phyloP scores from a whole-genome alignment of 2,888 invertebrate genomes.

The Chalcis sispes region DNA sequence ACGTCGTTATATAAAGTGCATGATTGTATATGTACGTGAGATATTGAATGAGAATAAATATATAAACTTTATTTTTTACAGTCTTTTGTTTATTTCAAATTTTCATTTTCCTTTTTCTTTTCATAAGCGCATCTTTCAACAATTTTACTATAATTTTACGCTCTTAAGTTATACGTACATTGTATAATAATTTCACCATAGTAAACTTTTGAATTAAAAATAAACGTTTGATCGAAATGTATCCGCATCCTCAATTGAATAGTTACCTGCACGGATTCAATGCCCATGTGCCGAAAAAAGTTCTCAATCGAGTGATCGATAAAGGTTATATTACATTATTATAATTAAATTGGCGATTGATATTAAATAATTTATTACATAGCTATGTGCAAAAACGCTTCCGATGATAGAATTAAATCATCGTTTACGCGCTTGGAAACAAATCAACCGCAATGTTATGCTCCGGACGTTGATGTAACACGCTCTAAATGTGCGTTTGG shows the following conservation, averaged over 20 bases:
- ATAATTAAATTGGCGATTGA: background rate
- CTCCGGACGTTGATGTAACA: slow-evolving; percentile 74
- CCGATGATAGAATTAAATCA: slow-evolving; percentile 69
- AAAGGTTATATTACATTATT: slow-evolving; percentile 62
- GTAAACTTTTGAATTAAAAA: background rate
- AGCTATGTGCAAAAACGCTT: slow-evolving; percentile 67
- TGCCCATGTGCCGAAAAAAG: slow-evolving; percentile 62
- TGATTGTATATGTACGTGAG: slow-evolving; percentile 58
- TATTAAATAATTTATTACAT: background rate
- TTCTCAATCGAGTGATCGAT: slow-evolving; percentile 72
- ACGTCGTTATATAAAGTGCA: slow-evolving; percentile 42
- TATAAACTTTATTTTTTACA: slow-evolving; percentile 38
- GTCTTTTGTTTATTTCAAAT: slow-evolving; percentile 38
- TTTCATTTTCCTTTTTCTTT: background rate
- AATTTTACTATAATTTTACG: no score
- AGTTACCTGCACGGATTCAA: slow-evolving; percentile 56
- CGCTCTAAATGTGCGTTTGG: slow-evolving; percentile 75
- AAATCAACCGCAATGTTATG: slow-evolving; percentile 74
- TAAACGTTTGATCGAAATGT: slow-evolving; percentile 57
- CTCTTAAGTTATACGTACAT: slow-evolving; percentile 11
- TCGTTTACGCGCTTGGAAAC: slow-evolving; percentile 71
- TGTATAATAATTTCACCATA: background rate
- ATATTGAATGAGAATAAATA: slow-evolving; percentile 61
- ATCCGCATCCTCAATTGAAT: slow-evolving; percentile 56
- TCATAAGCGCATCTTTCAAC: background rate